These are phyloP conservation scores for Macrochelys suwanniensis DNA, from an alignment of 2,797 vertebrate species.

Conservation along the genomic window DNA sequence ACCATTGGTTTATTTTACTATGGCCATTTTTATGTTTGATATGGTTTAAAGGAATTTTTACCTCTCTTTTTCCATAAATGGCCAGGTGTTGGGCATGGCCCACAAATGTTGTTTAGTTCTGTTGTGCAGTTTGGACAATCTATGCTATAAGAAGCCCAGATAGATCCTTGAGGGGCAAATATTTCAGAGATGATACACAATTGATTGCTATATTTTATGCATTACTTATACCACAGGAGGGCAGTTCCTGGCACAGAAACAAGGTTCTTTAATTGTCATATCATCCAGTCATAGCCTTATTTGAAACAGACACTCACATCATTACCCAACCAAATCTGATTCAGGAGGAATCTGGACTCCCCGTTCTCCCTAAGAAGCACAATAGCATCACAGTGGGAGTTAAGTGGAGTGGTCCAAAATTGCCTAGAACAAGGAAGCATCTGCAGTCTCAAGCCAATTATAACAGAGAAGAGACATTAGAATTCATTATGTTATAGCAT, in stretches of 20 bases:
- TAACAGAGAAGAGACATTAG: not conserved
- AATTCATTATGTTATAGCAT: fast-evolving
- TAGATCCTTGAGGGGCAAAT: not conserved
- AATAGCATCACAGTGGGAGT: not conserved
- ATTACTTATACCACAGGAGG: not conserved
- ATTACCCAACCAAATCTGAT: not conserved
- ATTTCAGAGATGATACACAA: not conserved
- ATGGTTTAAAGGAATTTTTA: not conserved
- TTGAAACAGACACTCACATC: not conserved
- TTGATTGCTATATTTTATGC: not conserved
- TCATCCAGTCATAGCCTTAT: not conserved
- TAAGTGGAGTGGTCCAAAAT: not conserved
- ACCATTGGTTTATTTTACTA: not conserved
- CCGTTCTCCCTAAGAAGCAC: not conserved
- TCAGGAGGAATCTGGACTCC: not conserved
- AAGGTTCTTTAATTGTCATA: not conserved
- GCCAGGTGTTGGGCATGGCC: not conserved
- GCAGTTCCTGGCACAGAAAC: not conserved
- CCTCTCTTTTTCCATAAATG: not conserved
- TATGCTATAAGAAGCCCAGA: not conserved
- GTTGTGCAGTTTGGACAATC: not conserved
- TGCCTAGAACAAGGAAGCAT: not conserved
- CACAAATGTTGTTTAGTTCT: not conserved
- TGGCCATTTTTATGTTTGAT: not conserved
- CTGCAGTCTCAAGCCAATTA: not conserved